phyloP scores from a whole-genome alignment of 2,888 invertebrate genomes.

The Neoascia interrupta region DNA sequence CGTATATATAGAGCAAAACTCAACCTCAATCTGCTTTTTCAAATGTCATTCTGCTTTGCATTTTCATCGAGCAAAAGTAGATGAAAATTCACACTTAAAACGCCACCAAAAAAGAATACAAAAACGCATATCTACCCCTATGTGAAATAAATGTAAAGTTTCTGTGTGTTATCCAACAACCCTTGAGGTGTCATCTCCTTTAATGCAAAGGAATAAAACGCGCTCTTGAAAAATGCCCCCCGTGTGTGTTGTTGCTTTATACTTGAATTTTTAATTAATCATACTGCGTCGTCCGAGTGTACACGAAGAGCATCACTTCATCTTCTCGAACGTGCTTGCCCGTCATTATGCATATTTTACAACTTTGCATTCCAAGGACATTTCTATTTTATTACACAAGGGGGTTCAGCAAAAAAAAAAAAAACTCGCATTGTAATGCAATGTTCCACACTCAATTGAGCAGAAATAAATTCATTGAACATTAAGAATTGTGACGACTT shows the following conservation, averaged over 20 bases:
- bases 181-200: constrained; percentile 41
- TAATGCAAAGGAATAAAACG: constrained; percentile 23
- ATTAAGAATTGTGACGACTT: too few relatives aligned
- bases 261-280: constrained; percentile 62
- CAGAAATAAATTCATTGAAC: constrained; percentile 61
- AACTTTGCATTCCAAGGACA: constrained; percentile 45
- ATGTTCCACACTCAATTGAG: constrained; percentile 62
- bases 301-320: not conserved
- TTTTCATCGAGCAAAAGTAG: not conserved
- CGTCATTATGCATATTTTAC: constrained; percentile 19
- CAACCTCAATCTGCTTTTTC: constrained; percentile 12
- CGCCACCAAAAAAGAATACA: not conserved
- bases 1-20: constrained; percentile 12
- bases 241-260: constrained; percentile 17
- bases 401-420: not conserved
- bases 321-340: constrained; percentile 6
- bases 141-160: not conserved
- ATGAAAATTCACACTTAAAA: not conserved
- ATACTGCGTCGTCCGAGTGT: constrained; percentile 2
- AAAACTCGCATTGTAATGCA: constrained; percentile 33
- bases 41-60: constrained; percentile 1
- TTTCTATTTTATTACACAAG: constrained; percentile 18
- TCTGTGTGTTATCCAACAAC: constrained; percentile 6
- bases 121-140: constrained; percentile 14
- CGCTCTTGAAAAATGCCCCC: constrained; percentile 11